phyloP scores from a whole-genome alignment of 2,113 vertebrate genomes.

The Sminthopsis crassicaudata region DNA sequence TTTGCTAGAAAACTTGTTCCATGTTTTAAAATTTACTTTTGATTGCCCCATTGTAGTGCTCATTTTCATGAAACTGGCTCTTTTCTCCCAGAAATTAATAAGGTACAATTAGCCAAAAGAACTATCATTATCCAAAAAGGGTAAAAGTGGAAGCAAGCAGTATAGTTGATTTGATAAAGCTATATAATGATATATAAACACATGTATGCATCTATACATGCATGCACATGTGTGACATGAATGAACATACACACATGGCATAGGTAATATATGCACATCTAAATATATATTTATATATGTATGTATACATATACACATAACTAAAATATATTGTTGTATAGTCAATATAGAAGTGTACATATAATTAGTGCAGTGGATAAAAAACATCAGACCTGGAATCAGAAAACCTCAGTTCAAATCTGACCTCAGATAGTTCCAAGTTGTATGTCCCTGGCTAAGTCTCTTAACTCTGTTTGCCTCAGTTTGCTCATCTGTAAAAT shows the following conservation, averaged over 20 bases:
- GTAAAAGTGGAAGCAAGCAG: neutral
- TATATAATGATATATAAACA: neutral
- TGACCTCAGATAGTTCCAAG: neutral
- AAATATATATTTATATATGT: no score
- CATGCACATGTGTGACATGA: no score
- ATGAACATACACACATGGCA: no score
- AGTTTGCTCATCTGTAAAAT: neutral
- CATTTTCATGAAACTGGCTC: slow-evolving; percentile 12
- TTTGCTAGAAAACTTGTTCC: slow-evolving; percentile 37
- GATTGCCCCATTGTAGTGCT: slow-evolving; percentile 11
- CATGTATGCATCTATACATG: no score
- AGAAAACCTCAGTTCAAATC: neutral
- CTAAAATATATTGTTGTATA: neutral
- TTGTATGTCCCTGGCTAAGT: neutral
- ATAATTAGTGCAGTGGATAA: neutral
- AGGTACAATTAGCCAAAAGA: slow-evolving; percentile 46
- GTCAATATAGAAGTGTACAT: neutral
- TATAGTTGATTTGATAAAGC: neutral
- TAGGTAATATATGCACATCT: no score
- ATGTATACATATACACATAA: no score
- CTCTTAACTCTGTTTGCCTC: neutral
- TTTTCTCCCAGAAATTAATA: slow-evolving; percentile 41
- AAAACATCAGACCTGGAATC: neutral
- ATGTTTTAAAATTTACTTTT: neutral
- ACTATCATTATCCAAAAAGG: slow-evolving; percentile 33